Conservation (phyloP, 2,797 vertebrate genomes). For the Pipistrellus pipistrellus region DNA sequence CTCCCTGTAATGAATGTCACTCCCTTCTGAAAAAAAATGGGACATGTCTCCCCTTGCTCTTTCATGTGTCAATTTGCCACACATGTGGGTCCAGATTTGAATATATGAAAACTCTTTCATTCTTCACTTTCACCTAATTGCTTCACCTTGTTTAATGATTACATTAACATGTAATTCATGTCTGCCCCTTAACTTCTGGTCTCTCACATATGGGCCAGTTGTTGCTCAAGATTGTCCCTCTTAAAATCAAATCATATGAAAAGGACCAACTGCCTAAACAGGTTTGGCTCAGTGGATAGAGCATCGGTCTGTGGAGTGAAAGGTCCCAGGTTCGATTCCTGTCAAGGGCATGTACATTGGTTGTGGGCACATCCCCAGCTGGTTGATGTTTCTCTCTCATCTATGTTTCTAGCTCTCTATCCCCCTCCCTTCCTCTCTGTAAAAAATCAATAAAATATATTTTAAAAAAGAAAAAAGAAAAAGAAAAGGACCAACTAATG, state of each 20-base stretch:
- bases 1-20: not conserved
- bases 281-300: too few relatives aligned
- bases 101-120: not conserved
- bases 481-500: not conserved
- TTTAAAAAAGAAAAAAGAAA: too few relatives aligned
- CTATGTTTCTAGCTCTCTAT: too few relatives aligned
- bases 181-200: not conserved
- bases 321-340: too few relatives aligned
- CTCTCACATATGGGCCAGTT: not conserved
- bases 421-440: too few relatives aligned
- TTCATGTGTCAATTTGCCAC: not conserved
- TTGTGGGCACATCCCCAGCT: too few relatives aligned
- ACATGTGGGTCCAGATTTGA: not conserved
- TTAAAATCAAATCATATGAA: conserved; percentile 19
- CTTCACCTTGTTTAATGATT: not conserved
- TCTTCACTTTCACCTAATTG: not conserved
- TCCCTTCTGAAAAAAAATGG: not conserved
- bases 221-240: not conserved
- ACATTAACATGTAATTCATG: not conserved
- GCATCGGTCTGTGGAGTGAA: too few relatives aligned
- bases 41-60: not conserved
- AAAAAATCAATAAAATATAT: too few relatives aligned
- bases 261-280: not conserved
- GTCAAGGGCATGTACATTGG: too few relatives aligned
- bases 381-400: too few relatives aligned